Conservation (phyloP, 2,888 invertebrate species). For the Chrysolina haemoptera region DNA sequence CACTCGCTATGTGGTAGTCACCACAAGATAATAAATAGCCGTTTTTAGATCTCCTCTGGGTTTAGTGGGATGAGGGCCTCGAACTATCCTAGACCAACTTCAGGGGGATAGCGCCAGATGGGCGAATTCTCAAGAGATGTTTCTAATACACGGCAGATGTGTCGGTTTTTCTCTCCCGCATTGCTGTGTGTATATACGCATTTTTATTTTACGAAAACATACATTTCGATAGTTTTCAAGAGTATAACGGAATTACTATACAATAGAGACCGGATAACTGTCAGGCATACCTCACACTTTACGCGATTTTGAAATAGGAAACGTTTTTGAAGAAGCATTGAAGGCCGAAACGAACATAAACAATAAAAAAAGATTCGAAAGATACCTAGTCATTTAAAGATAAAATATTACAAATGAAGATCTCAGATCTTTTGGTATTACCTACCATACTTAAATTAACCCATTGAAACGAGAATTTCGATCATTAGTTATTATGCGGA, state of each 20-base stretch:
- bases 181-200: constrained; percentile 8
- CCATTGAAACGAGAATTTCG: no score
- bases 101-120: constrained; percentile 45
- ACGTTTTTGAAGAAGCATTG: no score
- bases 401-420: no score
- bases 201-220: constrained; percentile 6
- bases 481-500: no score
- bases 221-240: background rate
- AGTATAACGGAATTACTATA: background rate
- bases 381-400: no score
- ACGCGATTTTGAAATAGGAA: no score
- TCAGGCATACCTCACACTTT: no score
- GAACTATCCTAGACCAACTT: constrained; percentile 47
- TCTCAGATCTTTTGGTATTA: no score
- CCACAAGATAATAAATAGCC: constrained; percentile 42
- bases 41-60: constrained; percentile 51
- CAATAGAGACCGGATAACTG: no score
- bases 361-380: no score
- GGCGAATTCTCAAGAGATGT: constrained; percentile 46
- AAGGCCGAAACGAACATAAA: no score
- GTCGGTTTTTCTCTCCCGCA: constrained; percentile 27
- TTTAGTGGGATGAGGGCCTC: constrained; percentile 53
- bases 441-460: no score
- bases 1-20: constrained; percentile 38
- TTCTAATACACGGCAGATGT: constrained; percentile 42